Conservation (phyloP, 2,888 invertebrate species). For the Tanypteryx hageni region DNA sequence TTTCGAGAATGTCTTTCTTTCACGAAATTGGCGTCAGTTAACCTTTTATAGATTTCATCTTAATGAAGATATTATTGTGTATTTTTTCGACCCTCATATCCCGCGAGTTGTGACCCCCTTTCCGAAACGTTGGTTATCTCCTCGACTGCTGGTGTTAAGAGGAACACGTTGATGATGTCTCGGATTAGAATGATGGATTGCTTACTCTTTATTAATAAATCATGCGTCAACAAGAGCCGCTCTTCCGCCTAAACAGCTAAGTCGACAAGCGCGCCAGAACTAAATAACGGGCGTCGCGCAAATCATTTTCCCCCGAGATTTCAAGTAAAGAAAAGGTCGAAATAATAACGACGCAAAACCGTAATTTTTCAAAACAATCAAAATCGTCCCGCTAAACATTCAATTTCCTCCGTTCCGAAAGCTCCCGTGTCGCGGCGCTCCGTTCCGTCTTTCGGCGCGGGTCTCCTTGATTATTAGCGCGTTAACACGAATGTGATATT, state of each 20-base stretch:
- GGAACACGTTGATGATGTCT: background rate
- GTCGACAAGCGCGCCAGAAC: background rate
- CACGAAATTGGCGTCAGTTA: no score
- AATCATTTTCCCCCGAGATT: background rate
- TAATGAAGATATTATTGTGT: no score
- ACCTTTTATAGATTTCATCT: no score
- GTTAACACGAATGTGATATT: conserved; percentile 27
- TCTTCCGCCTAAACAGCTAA: background rate
- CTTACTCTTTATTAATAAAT: background rate
- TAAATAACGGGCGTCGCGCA: no score
- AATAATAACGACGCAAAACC: background rate
- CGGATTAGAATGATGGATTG: conserved; percentile 26
- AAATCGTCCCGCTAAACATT: background rate
- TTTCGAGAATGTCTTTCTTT: no score
- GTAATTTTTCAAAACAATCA: background rate
- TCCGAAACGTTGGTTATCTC: background rate
- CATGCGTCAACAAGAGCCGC: background rate
- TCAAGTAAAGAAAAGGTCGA: background rate
- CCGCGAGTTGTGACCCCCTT: background rate
- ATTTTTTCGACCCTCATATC: background rate
- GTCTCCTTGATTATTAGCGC: conserved; percentile 9
- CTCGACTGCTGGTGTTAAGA: background rate
- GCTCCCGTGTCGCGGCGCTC: background rate
- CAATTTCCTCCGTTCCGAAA: no score
- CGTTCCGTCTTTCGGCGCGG: background rate